These are phyloP conservation scores for Osmerus mordax DNA, from an alignment of 2,113 vertebrate species.

Conservation along the genomic window DNA sequence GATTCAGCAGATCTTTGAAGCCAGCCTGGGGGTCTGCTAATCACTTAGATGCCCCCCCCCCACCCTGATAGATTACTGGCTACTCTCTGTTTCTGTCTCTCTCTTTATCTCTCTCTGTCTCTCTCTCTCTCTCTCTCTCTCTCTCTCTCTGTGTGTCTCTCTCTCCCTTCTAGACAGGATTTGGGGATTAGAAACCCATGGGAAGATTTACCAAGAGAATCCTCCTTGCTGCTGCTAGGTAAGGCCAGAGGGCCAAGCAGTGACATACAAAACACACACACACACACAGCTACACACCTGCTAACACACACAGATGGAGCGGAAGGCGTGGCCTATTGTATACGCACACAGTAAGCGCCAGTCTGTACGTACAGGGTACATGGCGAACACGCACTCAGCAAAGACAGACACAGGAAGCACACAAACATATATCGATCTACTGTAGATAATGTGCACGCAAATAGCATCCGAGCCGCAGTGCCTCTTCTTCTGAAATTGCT, in stretches of 20 bases:
- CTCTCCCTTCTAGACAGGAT: constrained; percentile 3
- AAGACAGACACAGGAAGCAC: too few species aligned
- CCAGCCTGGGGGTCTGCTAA: too few species aligned
- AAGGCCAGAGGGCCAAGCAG: neutral
- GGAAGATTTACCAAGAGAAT: constrained; percentile 11
- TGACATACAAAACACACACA: neutral
- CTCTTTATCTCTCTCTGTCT: neutral
- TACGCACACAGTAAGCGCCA: neutral
- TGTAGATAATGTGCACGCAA: too few species aligned
- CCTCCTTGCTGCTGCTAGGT: neutral
- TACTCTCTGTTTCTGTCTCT: neutral
- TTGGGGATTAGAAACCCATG: constrained; percentile 32
- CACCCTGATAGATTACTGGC: neutral
- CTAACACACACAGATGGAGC: too few species aligned
- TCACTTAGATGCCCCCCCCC: too few species aligned
- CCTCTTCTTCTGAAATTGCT: too few species aligned
- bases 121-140: constrained; percentile 8
- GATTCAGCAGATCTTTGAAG: too few species aligned
- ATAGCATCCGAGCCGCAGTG: too few species aligned
- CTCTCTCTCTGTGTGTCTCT: neutral
- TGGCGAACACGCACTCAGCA: too few species aligned
- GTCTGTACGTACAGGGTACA: too few species aligned
- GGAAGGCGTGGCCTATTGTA: neutral
- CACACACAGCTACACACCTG: neutral
- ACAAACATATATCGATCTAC: too few species aligned